A percentile compares a stretch with the other conserved stretches of the same genome.
phyloP scores from a whole-genome alignment of 2,888 invertebrate genomes.

The Molanna angustata region DNA sequence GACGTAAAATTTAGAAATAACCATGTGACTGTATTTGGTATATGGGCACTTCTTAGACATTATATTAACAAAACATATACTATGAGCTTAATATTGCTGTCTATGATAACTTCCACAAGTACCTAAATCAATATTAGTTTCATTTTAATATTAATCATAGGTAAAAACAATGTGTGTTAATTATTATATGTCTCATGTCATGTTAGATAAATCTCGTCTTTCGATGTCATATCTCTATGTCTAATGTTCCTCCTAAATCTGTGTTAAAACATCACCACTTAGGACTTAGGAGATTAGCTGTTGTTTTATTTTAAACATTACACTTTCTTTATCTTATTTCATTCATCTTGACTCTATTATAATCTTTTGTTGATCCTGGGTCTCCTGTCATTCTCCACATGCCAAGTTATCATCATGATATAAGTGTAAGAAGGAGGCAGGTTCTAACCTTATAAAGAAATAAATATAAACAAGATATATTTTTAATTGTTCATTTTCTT shows the following conservation, averaged over 20 bases:
- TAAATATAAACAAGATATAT: too few species aligned
- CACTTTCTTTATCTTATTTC: too few species aligned
- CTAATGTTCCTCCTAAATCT: slow-evolving; percentile 9
- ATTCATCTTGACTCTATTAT: too few species aligned
- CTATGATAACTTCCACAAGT: slow-evolving; percentile 33
- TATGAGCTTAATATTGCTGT: slow-evolving; percentile 33
- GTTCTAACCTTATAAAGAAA: too few species aligned
- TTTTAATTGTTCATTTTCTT: too few species aligned
- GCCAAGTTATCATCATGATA: too few species aligned
- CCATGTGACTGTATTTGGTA: slow-evolving; percentile 17
- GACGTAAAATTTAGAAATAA: neutral
- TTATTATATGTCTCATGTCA: slow-evolving; percentile 27
- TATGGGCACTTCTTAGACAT: slow-evolving; percentile 18
- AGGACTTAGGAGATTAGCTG: too few species aligned
- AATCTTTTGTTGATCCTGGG: too few species aligned
- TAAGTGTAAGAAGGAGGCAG: too few species aligned
- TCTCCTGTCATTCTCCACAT: too few species aligned
- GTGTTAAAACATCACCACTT: too few species aligned
- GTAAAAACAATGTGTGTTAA: slow-evolving; percentile 14
- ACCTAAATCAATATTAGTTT: slow-evolving; percentile 30
- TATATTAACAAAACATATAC: slow-evolving; percentile 21
- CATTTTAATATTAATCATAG: neutral
- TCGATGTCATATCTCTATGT: slow-evolving; percentile 22
- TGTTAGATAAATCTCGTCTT: slow-evolving; percentile 21
- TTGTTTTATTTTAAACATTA: too few species aligned